phyloP scores from a whole-genome alignment of 1,140 invertebrate genomes.

The Centruroides vittatus region DNA sequence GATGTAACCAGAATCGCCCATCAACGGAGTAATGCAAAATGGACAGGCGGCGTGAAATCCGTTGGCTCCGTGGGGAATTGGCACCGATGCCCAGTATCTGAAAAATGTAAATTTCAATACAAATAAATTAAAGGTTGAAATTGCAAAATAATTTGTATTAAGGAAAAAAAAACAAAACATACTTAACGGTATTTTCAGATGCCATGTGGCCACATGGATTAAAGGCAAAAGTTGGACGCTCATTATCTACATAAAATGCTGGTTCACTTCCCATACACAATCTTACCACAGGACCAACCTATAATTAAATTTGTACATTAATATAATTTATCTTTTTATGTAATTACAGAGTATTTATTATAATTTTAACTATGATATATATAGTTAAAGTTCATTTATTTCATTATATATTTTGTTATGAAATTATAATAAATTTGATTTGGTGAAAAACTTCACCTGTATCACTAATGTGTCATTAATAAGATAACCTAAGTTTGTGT shows the following conservation, averaged over 20 bases:
- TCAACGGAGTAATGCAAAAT: slow-evolving; percentile 87
- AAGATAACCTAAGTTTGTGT: too few relatives aligned
- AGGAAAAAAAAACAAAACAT: neutral
- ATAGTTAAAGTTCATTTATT: too few relatives aligned
- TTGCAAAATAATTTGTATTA: neutral
- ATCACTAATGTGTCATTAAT: too few relatives aligned
- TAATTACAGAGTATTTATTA: too few relatives aligned
- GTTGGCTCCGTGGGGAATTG: slow-evolving; percentile 95
- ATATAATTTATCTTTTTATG: too few relatives aligned
- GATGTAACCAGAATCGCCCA: slow-evolving; percentile 78
- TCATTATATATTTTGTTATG: too few relatives aligned
- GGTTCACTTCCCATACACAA: slow-evolving; percentile 91
- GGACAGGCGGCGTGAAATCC: slow-evolving; percentile 96
- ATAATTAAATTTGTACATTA: slow-evolving; percentile 30
- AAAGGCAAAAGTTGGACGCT: slow-evolving; percentile 80
- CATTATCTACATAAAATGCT: slow-evolving; percentile 86
- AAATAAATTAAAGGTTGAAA: neutral
- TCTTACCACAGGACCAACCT: slow-evolving; percentile 65
- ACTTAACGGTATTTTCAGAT: slow-evolving; percentile 94
- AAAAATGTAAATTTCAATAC: neutral
- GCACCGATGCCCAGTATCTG: slow-evolving; percentile 84
- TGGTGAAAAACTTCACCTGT: too few relatives aligned
- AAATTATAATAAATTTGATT: too few relatives aligned
- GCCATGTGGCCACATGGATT: slow-evolving; percentile 99
- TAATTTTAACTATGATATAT: too few relatives aligned